Percentiles rank a stretch among this genome's conserved stretches.
phyloP scores from a whole-genome alignment of 2,888 invertebrate species.

The Litoditis marina region DNA sequence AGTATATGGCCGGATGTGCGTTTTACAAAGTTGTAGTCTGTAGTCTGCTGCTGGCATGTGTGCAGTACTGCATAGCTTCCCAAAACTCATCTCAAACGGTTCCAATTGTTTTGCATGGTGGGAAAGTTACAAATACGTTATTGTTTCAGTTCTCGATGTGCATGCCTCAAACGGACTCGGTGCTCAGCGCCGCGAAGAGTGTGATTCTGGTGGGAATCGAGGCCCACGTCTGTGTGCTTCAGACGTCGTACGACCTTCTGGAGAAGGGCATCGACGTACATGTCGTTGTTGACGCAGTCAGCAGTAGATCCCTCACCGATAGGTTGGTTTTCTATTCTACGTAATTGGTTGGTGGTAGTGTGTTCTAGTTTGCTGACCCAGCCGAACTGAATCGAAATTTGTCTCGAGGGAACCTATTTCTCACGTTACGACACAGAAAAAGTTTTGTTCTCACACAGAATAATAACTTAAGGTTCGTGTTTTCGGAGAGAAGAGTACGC shows the following conservation, averaged over 20 bases:
- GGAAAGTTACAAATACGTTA: neutral
- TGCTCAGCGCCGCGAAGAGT: slow-evolving; percentile 61
- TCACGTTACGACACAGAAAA: no score
- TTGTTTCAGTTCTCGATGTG: slow-evolving; percentile 67
- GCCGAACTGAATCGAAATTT: no score
- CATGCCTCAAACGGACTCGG: slow-evolving; percentile 64
- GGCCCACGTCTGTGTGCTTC: slow-evolving; percentile 69
- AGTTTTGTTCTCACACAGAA: no score
- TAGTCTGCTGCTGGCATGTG: no score
- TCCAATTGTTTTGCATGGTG: neutral
- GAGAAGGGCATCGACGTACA: slow-evolving; percentile 67
- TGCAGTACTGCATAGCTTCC: no score
- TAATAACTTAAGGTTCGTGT: no score
- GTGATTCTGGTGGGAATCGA: slow-evolving; percentile 67
- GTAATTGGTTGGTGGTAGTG: no score
- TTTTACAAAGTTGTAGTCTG: no score
- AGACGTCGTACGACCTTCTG: slow-evolving; percentile 67
- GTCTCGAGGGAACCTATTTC: no score
- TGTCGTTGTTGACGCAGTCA: slow-evolving; percentile 68
- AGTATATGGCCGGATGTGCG: no score
- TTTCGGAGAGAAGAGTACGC: neutral
- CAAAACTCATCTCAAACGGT: no score
- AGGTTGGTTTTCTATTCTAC: slow-evolving; percentile 54
- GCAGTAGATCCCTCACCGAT: slow-evolving; percentile 66
- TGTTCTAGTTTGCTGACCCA: no score